Percentiles rank a stretch among this genome's conserved stretches.
phyloP scores from a whole-genome alignment of 2,113 vertebrate species.

The Hemibagrus wyckioides region DNA sequence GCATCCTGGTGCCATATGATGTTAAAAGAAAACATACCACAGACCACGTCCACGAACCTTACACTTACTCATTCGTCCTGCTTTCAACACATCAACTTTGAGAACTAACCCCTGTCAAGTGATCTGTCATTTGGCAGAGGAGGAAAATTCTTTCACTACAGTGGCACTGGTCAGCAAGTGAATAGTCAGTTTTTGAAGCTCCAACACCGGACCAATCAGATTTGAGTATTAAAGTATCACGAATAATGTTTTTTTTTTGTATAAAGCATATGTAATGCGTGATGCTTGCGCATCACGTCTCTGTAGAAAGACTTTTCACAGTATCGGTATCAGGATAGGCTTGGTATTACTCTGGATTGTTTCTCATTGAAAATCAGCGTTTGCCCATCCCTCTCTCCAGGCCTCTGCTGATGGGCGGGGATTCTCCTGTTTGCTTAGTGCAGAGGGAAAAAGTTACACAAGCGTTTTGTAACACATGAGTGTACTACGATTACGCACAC shows the following conservation, averaged over 20 bases:
- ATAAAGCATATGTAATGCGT: background rate
- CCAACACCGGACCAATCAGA: background rate
- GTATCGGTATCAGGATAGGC: background rate
- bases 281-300: background rate
- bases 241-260: background rate
- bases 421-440: slow-evolving; percentile 50
- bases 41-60: no score
- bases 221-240: background rate
- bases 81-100: no score
- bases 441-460: slow-evolving; percentile 72
- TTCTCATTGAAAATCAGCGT: background rate
- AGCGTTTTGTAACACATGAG: slow-evolving; percentile 59
- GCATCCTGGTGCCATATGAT: no score
- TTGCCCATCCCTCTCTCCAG: background rate
- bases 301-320: background rate
- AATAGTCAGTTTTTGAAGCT: no score
- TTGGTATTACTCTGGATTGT: background rate
- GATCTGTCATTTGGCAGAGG: no score
- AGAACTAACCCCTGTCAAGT: no score
- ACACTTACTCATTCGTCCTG: no score
- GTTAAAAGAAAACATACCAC: no score
- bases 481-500: slow-evolving; percentile 38
- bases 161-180: no score
- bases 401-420: background rate
- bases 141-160: no score